phyloP scores from a whole-genome alignment of 1,140 invertebrate species.

The Drosophila nigrodunni region DNA sequence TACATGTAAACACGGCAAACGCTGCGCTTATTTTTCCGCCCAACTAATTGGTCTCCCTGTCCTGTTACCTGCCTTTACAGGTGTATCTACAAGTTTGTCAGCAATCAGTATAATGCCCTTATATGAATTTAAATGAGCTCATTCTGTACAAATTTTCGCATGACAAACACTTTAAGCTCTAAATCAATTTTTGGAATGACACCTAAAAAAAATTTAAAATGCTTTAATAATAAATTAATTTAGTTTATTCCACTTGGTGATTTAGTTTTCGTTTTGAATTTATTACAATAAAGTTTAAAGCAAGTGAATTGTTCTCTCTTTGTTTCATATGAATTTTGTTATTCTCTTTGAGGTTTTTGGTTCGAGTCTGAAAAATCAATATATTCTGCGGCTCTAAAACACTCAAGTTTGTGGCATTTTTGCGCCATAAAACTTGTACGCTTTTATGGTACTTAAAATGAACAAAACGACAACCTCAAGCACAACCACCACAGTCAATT shows the following conservation, averaged over 20 bases:
- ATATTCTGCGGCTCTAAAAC: slow-evolving; percentile 44
- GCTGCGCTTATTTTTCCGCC: slow-evolving; percentile 30
- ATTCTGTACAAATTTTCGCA: neutral
- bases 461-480: slow-evolving; percentile 63
- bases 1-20: slow-evolving; percentile 50
- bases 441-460: slow-evolving; percentile 70
- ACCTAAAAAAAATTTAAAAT: neutral
- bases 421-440: slow-evolving; percentile 70
- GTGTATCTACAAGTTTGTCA: slow-evolving; percentile 9
- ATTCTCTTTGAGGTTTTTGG: neutral
- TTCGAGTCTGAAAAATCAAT: slow-evolving; percentile 59
- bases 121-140: slow-evolving; percentile 14
- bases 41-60: slow-evolving; percentile 27
- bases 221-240: neutral
- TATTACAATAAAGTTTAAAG: slow-evolving; percentile 19
- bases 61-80: neutral
- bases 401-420: slow-evolving; percentile 48
- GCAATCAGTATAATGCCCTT: slow-evolving; percentile 6
- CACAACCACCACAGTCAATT: slow-evolving; percentile 14
- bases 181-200: neutral
- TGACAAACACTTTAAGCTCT: neutral
- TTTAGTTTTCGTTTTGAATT: neutral
- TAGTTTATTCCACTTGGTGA: neutral
- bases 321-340: neutral
- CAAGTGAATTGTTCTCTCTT: neutral